These are phyloP conservation scores for Synanthedon formicaeformis DNA, from an alignment of 2,888 invertebrate genomes.

Conservation along the genomic window DNA sequence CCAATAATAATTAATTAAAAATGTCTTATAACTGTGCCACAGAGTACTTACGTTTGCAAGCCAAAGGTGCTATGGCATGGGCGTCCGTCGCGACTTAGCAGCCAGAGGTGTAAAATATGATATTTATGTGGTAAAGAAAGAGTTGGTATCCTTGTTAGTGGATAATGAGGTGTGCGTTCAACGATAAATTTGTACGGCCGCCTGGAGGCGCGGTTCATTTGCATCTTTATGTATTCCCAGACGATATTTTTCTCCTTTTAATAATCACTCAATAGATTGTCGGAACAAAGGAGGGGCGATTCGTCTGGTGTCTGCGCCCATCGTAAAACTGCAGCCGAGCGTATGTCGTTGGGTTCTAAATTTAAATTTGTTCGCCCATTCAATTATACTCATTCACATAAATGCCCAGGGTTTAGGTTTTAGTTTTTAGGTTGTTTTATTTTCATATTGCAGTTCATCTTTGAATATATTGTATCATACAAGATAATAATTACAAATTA, in stretches of 20 bases:
- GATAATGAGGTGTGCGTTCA: constrained; percentile 64
- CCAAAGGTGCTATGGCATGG: too few species aligned
- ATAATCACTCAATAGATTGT: constrained; percentile 15
- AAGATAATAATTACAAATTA: too few species aligned
- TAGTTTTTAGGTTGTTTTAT: too few species aligned
- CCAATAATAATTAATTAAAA: too few species aligned
- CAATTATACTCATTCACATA: too few species aligned
- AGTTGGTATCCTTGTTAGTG: constrained; percentile 61
- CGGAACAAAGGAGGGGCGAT: neutral
- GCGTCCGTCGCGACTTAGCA: too few species aligned
- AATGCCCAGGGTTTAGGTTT: too few species aligned
- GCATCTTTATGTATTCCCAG: constrained; percentile 54
- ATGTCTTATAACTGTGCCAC: too few species aligned
- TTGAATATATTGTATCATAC: too few species aligned
- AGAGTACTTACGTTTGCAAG: too few species aligned
- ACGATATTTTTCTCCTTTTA: constrained; percentile 20
- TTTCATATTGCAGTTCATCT: too few species aligned
- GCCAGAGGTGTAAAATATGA: constrained; percentile 64
- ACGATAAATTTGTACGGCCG: constrained; percentile 57
- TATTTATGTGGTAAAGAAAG: constrained; percentile 64
- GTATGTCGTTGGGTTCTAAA: constrained; percentile 6
- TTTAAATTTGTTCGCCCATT: too few species aligned
- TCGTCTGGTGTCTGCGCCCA: constrained; percentile 1
- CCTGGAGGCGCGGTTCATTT: constrained; percentile 57
- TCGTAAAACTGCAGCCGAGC: constrained; percentile 2